phyloP scores from a whole-genome alignment of 2,888 invertebrate genomes.

The Caenorhabditis japonica region DNA sequence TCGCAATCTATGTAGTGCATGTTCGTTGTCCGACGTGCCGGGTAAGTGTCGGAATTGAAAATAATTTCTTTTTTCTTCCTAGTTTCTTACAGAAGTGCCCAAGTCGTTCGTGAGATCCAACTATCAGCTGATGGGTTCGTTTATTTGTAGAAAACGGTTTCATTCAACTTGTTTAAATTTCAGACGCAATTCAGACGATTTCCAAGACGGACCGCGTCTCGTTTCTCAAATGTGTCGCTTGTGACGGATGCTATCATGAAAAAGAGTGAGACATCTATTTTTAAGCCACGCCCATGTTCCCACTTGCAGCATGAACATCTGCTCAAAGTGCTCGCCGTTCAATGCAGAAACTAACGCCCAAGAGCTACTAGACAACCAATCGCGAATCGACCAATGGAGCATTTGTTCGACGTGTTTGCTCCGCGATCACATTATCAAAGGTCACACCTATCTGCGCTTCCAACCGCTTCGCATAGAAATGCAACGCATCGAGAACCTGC shows the following conservation, averaged over 20 bases:
- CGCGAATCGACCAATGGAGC: constrained; percentile 3
- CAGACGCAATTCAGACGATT: constrained; percentile 16
- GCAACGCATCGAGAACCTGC: constrained; percentile 23
- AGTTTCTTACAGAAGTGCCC: constrained; percentile 14
- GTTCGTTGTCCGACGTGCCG: constrained; percentile 27
- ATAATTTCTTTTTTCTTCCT: background rate
- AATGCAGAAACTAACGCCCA: background rate
- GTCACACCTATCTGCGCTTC: background rate
- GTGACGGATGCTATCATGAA: constrained; percentile 21
- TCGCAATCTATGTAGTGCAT: no score
- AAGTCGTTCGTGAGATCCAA: constrained; percentile 13
- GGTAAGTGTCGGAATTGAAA: background rate
- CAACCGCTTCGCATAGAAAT: constrained; percentile 23
- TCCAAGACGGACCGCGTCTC: constrained; percentile 5
- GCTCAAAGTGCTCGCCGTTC: constrained; percentile 10
- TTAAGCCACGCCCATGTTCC: background rate
- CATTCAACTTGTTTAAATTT: background rate
- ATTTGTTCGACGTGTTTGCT: constrained; percentile 32
- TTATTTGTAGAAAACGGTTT: background rate
- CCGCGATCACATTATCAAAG: constrained; percentile 2
- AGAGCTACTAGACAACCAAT: background rate
- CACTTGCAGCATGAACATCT: constrained; percentile 25
- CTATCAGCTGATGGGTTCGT: constrained; percentile 21
- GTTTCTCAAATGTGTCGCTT: constrained; percentile 8
- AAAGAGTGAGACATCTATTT: constrained; percentile 12